phyloP scores from a whole-genome alignment of 1,140 invertebrate genomes.

The Sitobion miscanthi region DNA sequence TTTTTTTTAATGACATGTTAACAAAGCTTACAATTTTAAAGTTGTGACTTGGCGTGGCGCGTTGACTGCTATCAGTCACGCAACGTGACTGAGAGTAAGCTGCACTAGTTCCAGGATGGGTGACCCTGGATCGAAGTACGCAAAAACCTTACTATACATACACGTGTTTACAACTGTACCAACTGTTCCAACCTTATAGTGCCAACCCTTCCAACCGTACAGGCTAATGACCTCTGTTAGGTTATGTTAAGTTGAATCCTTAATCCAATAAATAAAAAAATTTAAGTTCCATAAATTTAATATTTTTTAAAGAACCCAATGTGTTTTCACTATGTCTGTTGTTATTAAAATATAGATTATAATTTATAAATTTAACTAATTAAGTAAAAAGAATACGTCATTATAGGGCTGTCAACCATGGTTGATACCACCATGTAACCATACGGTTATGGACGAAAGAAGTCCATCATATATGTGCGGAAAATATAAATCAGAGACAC shows the following conservation, averaged over 20 bases:
- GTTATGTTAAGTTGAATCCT: too few species aligned
- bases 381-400: not conserved
- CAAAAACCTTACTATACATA: too few species aligned
- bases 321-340: not conserved
- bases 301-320: not conserved
- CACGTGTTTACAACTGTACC: too few species aligned
- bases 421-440: conserved; percentile 23
- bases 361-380: not conserved
- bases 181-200: too few species aligned
- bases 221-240: too few species aligned
- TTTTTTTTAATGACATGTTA: not conserved
- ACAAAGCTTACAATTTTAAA: not conserved
- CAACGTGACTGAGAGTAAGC: too few species aligned
- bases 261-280: too few species aligned
- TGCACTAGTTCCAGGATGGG: too few species aligned
- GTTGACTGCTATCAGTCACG: too few species aligned
- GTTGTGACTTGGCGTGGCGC: too few species aligned
- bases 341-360: not conserved
- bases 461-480: not conserved
- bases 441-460: not conserved
- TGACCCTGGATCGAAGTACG: too few species aligned
- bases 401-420: conserved; percentile 48
- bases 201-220: too few species aligned
- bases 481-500: not conserved
- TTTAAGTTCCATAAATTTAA: not conserved